These are phyloP conservation scores for Tragopan temminckii DNA, from an alignment of 2,797 vertebrate genomes.

Conservation along the genomic window DNA sequence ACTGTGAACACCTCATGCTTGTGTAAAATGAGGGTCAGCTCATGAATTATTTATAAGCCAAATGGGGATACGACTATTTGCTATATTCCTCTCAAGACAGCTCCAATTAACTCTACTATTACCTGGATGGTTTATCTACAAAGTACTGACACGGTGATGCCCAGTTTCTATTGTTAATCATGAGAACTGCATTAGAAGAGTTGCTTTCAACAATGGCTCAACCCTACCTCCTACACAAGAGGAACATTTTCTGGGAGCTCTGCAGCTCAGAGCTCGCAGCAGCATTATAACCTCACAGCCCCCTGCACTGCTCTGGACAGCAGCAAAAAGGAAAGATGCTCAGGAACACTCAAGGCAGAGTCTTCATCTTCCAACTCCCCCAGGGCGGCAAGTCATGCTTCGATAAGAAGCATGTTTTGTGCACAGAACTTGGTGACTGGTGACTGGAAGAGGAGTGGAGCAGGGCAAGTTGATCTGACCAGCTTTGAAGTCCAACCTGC, in stretches of 20 bases:
- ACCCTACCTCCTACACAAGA: accelerated
- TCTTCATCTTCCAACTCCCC: neutral
- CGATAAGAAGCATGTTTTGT: neutral
- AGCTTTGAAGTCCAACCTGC: neutral
- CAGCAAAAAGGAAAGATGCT: neutral
- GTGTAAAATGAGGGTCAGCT: conserved; percentile 1
- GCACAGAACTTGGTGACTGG: neutral
- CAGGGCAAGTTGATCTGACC: neutral
- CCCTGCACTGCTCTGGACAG: accelerated
- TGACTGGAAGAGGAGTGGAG: neutral
- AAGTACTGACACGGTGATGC: neutral
- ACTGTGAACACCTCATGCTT: neutral
- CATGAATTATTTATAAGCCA: conserved; percentile 32
- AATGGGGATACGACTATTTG: neutral
- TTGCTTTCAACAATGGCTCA: neutral
- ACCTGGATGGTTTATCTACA: neutral
- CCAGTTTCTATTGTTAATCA: neutral
- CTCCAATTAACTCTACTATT: conserved; percentile 10
- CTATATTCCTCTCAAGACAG: neutral
- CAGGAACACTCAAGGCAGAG: neutral
- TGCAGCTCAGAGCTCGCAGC: neutral
- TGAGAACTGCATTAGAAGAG: neutral
- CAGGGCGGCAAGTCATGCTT: neutral
- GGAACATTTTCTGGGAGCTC: neutral
- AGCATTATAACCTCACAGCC: neutral